phyloP scores from a whole-genome alignment of 2,888 invertebrate genomes.

The Ellobium chinense region DNA sequence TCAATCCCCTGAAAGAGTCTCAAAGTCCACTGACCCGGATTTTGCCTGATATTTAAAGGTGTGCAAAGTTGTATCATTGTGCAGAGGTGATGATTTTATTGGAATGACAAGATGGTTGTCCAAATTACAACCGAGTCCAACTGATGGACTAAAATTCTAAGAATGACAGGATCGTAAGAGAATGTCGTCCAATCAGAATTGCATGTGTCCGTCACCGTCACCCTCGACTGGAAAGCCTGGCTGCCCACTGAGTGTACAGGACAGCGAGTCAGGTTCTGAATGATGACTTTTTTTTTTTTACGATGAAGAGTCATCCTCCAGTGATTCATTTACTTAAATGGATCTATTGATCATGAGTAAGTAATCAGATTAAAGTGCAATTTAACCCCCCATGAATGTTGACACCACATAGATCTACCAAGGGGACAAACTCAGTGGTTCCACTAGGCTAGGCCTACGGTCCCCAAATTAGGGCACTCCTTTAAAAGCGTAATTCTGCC shows the following conservation, averaged over 20 bases:
- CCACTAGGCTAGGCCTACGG: too few species aligned
- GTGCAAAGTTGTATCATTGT: neutral
- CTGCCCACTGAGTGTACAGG: neutral
- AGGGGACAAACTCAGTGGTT: too few species aligned
- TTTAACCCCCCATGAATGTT: too few species aligned
- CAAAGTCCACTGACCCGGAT: neutral
- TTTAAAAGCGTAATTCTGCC: too few species aligned
- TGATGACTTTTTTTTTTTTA: neutral
- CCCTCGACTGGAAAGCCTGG: neutral
- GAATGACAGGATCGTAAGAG: neutral
- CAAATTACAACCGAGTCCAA: neutral
- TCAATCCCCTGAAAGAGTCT: neutral
- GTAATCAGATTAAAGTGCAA: too few species aligned
- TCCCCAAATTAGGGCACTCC: too few species aligned
- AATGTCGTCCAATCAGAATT: neutral
- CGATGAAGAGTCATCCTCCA: neutral
- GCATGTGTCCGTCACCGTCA: neutral
- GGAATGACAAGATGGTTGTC: neutral
- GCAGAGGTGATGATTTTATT: neutral
- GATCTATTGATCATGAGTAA: neutral
- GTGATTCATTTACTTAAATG: neutral
- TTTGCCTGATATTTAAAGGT: neutral
- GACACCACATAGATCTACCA: too few species aligned
- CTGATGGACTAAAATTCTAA: neutral
- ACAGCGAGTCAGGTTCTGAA: neutral